Conservation (phyloP, 2,113 vertebrate genomes). For the Gymnogyps californianus region DNA sequence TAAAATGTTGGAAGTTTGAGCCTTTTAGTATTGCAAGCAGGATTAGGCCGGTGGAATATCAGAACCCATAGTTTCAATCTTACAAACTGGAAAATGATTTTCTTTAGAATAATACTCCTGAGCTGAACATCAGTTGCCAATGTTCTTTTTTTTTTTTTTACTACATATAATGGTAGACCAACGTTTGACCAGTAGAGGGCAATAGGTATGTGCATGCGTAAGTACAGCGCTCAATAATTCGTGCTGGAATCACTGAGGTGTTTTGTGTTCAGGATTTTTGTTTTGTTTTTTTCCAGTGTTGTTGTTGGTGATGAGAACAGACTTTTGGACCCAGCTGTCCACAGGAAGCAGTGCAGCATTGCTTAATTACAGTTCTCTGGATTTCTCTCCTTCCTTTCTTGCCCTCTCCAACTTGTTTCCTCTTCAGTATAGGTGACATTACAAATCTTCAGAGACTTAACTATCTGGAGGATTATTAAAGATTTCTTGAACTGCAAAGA, state of each 20-base stretch:
- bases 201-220: not conserved
- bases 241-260: not conserved
- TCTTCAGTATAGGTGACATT: not conserved
- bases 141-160: not conserved
- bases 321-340: not conserved
- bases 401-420: not conserved
- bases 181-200: slow-evolving; percentile 34
- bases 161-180: not conserved
- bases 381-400: not conserved
- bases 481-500: not conserved
- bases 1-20: fast-evolving
- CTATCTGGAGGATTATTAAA: not conserved
- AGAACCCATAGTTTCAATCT: not conserved
- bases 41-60: not conserved
- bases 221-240: fast-evolving
- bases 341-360: not conserved
- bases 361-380: not conserved
- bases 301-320: not conserved
- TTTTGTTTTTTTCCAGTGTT: not conserved
- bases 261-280: not conserved
- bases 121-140: not conserved
- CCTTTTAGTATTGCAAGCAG: not conserved
- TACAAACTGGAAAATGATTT: not conserved
- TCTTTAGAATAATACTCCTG: not conserved
- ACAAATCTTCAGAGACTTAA: not conserved